Evolutionary conservation across 2,888 invertebrate genomes (phyloP), one percentile per base, ranked within the genome.

Genomic region (Drosophila quasianomalipes): DNA sequence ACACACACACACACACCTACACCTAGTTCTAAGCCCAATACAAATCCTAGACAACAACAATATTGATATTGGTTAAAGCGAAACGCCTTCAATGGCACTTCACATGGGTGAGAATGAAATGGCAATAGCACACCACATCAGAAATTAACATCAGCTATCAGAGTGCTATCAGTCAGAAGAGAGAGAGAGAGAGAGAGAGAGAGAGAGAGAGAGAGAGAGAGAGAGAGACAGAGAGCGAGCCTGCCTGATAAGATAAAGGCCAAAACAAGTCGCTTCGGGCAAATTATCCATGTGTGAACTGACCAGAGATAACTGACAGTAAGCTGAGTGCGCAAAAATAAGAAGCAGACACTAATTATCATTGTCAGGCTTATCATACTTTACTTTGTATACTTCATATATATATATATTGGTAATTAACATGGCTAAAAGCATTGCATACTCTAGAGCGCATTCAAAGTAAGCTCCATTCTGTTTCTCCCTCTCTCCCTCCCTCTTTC

Each of bases 211-310:
- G 4, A 4, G 39, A 31, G 44, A 31, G 31, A 31, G 35, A 16
- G 16, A 16, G 7, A 41, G 52, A 14, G 28, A 5, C 6, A 19
- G 44, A 30, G 30, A 39, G 19, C 10, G 37, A 60, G 19, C 5
- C 41, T 12, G 12, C 30, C 44, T 69, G 82, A 83, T 82, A 82
- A 82, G 82, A 82, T 82, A 81, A 81, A 39, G 55, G 47, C 44
- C 68, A 52, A 63, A 64, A 67, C 57, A 74, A 63, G 57, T 33
- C 47, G 30, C 7, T n/a, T 4, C 16, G 4, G 58, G n/a, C 62
- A 39, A 58, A 69, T 54, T 69, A 75, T 70, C 31, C 52, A 70
- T 76, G 63, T 76, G 55, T n/a, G 60, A 78, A 78, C 44, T 79
- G 79, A 61, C 59, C 71, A 64, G 64, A 70, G 47, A 66, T 79